Conservation (phyloP, 2,888 invertebrate genomes). For the Lasioglossum figueresi region DNA sequence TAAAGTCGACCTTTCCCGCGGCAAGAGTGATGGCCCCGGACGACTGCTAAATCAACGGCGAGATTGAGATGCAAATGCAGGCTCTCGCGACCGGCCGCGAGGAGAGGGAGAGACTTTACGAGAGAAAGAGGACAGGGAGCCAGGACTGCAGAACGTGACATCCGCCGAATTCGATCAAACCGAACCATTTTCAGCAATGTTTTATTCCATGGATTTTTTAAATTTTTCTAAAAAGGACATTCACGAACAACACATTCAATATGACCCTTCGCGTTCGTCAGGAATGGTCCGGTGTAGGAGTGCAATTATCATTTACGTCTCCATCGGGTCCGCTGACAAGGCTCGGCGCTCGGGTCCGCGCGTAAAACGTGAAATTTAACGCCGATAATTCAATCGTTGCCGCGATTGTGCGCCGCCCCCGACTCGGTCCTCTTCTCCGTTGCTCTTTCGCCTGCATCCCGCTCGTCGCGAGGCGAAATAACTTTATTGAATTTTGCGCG, state of each 20-base stretch:
- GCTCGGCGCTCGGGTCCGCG: constrained; percentile 6
- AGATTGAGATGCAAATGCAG: constrained; percentile 81
- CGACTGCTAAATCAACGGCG: constrained; percentile 77
- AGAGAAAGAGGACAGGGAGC: constrained; percentile 24
- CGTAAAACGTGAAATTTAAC: constrained; percentile 76
- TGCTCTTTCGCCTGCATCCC: constrained; percentile 15
- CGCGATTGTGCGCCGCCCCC: constrained; percentile 61
- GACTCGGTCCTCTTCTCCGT: constrained; percentile 4
- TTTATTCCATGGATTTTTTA: too few relatives aligned
- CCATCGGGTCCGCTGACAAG: constrained; percentile 74
- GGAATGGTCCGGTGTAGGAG: constrained; percentile 73
- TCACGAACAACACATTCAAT: too few relatives aligned
- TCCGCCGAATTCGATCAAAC: background rate
- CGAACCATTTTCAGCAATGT: background rate
- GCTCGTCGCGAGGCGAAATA: constrained; percentile 55
- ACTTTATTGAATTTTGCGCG: constrained; percentile 79
- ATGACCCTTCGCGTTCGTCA: too few relatives aligned
- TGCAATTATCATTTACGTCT: constrained; percentile 81
- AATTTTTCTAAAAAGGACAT: too few relatives aligned
- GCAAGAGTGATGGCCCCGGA: constrained; percentile 72
- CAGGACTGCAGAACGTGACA: background rate
- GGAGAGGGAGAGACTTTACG: constrained; percentile 50
- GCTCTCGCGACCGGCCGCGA: constrained; percentile 40
- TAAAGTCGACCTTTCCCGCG: constrained; percentile 71
- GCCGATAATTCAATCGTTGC: constrained; percentile 76